Percentiles rank a stretch among this genome's conserved stretches.
phyloP scores from a whole-genome alignment of 2,888 invertebrate genomes.

The Alloscopus bannaensis region DNA sequence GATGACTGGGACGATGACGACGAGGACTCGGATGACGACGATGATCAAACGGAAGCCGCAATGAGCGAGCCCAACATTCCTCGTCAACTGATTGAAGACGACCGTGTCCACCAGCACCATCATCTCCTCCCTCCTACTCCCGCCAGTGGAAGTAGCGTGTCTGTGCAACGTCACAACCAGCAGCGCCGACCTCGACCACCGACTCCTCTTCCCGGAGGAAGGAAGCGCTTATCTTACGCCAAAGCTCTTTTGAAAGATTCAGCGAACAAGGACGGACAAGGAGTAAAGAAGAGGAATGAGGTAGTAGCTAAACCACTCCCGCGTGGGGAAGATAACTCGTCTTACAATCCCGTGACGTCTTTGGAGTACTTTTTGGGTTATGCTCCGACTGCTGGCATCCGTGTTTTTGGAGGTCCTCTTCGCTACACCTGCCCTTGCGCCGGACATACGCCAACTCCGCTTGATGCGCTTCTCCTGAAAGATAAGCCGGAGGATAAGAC shows the following conservation, averaged over 20 bases:
- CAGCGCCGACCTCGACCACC: slow-evolving; percentile 17
- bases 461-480: slow-evolving; percentile 35
- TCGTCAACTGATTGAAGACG: no score
- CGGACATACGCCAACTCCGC: slow-evolving; percentile 18
- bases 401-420: slow-evolving; percentile 54
- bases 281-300: slow-evolving; percentile 20
- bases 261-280: neutral
- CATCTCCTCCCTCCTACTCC: neutral
- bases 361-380: slow-evolving; percentile 48
- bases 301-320: slow-evolving; percentile 30
- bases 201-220: slow-evolving; percentile 38
- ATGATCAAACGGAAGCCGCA: neutral
- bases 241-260: neutral
- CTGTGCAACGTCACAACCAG: neutral
- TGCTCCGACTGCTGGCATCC: slow-evolving; percentile 46
- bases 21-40: slow-evolving; percentile 29
- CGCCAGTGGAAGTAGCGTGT: neutral
- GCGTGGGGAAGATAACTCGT: slow-evolving; percentile 1
- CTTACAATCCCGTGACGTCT: slow-evolving; percentile 44
- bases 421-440: slow-evolving; percentile 48
- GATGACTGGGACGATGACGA: slow-evolving; percentile 11
- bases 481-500: neutral
- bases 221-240: no score
- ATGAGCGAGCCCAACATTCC: slow-evolving; percentile 29
- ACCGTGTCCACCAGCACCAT: no score